Base-by-base conservation (phyloP, 2,797 vertebrate genomes). In the Hypotaenidia okinawae region DNA sequence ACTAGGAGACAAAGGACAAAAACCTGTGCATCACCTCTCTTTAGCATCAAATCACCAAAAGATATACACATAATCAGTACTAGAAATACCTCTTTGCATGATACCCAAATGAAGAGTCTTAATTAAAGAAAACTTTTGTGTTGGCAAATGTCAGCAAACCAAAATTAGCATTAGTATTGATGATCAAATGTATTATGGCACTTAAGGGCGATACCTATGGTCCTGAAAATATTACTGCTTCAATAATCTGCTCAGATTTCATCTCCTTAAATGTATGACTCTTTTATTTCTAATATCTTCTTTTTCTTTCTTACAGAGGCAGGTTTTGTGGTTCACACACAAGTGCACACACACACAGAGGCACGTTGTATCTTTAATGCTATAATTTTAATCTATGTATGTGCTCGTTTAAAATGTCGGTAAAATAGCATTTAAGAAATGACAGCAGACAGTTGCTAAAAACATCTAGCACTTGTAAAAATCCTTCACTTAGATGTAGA, bases 401-500 rank as follows among this genome's bases (percentile, higher is more conserved):
- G 43, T 84, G 10, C 55, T 68, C 73, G 79, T 89, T 82, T 87
- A 85, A 96, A 97, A 96, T 68, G 58, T 70, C 41, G 84, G 49
- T 87, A 84, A 93, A 90, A 87, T 16, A 84, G 5, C 14, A 54
- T 85, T 93, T 97, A 32, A 82, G 68, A 94, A 90, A 96, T 74
- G 33, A 85, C 39, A 90, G 84, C 45, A 55, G 76, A 80, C 30
- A 62, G 87, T n/a, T 92, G 12, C 54, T 95, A 73, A 94, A 94
- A 95, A 92, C 37, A 55, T 68, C 84, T n/a, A 87, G 7, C 17
- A 64, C 19, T 91, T 73, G 68, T 52, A 33, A 90, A 94, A 86
- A 64, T 94, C 62, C 33, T 49, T n/a, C 66, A 64, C 52, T 95
- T 95, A 96, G 43, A 78, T 85, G 25, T 32, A 76, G 83, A 70